Conservation (phyloP, 2,113 vertebrate genomes). For the Clarias magur region DNA sequence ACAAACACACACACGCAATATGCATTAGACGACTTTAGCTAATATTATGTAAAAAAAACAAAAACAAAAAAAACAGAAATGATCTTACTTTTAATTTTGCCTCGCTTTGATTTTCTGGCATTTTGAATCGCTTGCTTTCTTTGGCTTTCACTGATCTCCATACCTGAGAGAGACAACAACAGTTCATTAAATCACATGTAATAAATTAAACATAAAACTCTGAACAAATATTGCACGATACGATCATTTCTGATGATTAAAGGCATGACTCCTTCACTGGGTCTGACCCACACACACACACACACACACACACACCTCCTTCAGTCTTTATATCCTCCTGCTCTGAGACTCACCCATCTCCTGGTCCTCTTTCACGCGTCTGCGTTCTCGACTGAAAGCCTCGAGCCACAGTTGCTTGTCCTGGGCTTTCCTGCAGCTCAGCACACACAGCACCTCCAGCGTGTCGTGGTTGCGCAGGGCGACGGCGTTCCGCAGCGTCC, state of each 20-base stretch:
- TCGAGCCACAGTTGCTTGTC: constrained; percentile 92
- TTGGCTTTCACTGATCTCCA: constrained; percentile 92
- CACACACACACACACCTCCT: not conserved
- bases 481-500: constrained; percentile 85
- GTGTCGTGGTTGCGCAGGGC: constrained; percentile 79
- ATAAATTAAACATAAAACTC: too few relatives aligned
- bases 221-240: not conserved
- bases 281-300: not conserved
- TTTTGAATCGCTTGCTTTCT: constrained; percentile 92
- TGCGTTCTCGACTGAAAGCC: constrained; percentile 83
- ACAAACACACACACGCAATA: constrained; percentile 4
- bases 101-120: constrained; percentile 85
- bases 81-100: constrained; percentile 87
- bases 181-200: not conserved
- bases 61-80: not conserved
- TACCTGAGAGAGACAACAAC: constrained; percentile 73
- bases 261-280: not conserved
- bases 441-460: constrained; percentile 77
- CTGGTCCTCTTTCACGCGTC: constrained; percentile 86
- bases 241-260: not conserved
- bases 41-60: not conserved
- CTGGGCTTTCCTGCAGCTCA: constrained; percentile 87
- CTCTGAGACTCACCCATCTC: constrained; percentile 81
- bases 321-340: not conserved
- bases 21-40: not conserved